phyloP scores from a whole-genome alignment of 2,888 invertebrate species.

The Clivina fossor region DNA sequence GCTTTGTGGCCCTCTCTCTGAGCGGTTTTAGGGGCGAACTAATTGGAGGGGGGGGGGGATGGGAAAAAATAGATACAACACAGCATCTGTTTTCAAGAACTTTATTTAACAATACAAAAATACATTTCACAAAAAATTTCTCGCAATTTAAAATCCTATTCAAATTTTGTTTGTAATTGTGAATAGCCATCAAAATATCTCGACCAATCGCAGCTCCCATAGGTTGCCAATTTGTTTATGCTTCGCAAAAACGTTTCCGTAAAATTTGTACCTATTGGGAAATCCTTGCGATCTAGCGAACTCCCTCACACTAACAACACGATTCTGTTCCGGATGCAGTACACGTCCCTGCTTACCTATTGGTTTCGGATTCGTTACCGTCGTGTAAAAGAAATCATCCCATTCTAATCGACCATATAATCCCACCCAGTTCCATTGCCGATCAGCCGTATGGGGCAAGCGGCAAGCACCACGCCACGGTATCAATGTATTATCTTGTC shows the following conservation, averaged over 20 bases:
- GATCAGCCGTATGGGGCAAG: constrained; percentile 82
- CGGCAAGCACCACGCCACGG: too few species aligned
- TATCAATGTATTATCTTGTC: constrained; percentile 80
- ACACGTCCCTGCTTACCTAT: constrained; percentile 90
- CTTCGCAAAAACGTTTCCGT: constrained; percentile 73
- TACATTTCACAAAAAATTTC: too few species aligned
- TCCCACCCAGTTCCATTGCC: constrained; percentile 86
- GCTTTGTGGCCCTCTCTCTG: too few species aligned
- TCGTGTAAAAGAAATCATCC: constrained; percentile 85
- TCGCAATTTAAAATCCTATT: too few species aligned
- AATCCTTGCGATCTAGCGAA: constrained; percentile 88
- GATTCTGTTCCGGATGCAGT: constrained; percentile 75
- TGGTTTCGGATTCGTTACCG: constrained; percentile 83
- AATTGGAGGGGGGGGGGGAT: too few species aligned
- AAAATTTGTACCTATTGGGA: constrained; percentile 73
- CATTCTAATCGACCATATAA: constrained; percentile 80
- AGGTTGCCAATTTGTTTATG: constrained; percentile 81
- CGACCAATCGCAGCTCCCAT: constrained; percentile 74
- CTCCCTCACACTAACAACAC: constrained; percentile 84
- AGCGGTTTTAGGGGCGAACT: too few species aligned
- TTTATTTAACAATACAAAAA: too few species aligned
- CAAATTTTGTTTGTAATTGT: too few species aligned
- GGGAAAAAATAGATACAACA: too few species aligned
- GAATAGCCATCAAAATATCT: constrained; percentile 65
- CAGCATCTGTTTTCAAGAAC: too few species aligned